Evolutionary conservation across 2,888 invertebrate species (phyloP).

Genomic region (Vandiemenella viatica): DNA sequence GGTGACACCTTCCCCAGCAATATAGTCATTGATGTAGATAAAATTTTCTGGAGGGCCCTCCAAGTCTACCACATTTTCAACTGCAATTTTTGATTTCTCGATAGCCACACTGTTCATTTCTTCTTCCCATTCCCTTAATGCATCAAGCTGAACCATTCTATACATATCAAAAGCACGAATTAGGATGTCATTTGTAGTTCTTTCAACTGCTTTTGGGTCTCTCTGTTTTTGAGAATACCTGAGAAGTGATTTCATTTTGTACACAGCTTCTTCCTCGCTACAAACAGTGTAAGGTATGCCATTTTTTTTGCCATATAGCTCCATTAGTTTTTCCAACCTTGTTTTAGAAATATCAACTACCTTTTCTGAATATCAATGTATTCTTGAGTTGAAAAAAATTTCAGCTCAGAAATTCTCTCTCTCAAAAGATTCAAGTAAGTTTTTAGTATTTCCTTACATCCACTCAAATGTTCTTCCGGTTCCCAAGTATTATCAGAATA

Average conservation of each 20-base stretch:
- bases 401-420: too few species aligned
- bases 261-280: too few species aligned
- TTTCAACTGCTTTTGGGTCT: background rate
- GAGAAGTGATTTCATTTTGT: background rate
- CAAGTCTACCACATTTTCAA: conserved; percentile 72
- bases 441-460: conserved; percentile 34
- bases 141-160: conserved; percentile 43
- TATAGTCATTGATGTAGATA: conserved; percentile 66
- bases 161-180: conserved; percentile 33
- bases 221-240: background rate
- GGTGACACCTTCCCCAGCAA: conserved; percentile 50
- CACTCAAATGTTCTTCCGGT: conserved; percentile 54
- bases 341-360: background rate
- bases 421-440: background rate
- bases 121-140: conserved; percentile 55
- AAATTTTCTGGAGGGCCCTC: conserved; percentile 70
- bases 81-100: conserved; percentile 48
- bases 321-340: background rate
- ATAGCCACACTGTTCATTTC: conserved; percentile 54
- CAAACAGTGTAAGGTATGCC: background rate
- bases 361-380: background rate
- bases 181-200: conserved; percentile 34
- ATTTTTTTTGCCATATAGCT: background rate
- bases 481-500: conserved; percentile 71
- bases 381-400: too few species aligned